Conservation (phyloP, 2,888 invertebrate genomes). For the Cartodere bifasciata region DNA sequence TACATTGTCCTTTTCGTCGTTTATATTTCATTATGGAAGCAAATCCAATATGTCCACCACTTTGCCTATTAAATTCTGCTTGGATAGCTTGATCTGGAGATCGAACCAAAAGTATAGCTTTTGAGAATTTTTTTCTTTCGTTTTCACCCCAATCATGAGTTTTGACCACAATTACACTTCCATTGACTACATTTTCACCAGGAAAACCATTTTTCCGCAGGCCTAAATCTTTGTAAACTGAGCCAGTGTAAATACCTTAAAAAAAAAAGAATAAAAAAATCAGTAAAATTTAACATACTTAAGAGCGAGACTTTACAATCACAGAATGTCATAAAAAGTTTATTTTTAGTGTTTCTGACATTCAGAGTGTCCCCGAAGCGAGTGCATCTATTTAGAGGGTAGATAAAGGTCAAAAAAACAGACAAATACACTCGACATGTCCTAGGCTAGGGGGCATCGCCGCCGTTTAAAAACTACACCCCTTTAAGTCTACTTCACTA, state of each 20-base stretch:
- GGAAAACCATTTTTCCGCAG: conserved; percentile 67
- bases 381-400: too few species aligned
- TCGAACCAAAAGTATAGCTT: conserved; percentile 57
- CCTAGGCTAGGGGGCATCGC: too few species aligned
- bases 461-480: too few species aligned
- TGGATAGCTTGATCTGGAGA: conserved; percentile 60
- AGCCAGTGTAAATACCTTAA: conserved; percentile 61
- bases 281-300: too few species aligned
- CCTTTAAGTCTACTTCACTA: too few species aligned
- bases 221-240: conserved; percentile 71
- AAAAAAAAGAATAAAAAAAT: conserved; percentile 13
- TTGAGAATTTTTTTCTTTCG: conserved; percentile 46
- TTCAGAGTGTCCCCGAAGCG: too few species aligned
- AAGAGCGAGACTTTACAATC: too few species aligned
- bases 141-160: conserved; percentile 61
- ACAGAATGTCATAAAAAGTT: too few species aligned
- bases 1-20: conserved; percentile 49
- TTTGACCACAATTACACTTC: conserved; percentile 65
- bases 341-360: too few species aligned
- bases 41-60: conserved; percentile 69
- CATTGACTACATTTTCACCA: conserved; percentile 62
- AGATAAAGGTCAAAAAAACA: too few species aligned
- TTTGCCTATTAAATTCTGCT: conserved; percentile 70
- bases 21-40: conserved; percentile 55
- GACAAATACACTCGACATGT: too few species aligned